Conservation (phyloP, 2,888 invertebrate genomes). For the Torymus texanus region DNA sequence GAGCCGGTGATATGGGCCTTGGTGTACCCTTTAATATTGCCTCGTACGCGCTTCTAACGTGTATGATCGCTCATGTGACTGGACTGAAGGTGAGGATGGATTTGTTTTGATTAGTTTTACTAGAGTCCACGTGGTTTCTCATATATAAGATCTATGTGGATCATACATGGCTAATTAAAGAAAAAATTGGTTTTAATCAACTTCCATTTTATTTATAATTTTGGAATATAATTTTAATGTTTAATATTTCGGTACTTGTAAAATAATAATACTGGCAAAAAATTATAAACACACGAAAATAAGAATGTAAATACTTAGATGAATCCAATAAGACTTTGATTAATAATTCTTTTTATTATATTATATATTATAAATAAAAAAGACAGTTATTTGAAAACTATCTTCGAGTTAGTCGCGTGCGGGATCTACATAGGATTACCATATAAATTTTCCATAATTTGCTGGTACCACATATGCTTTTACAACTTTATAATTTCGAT, state of each 20-base stretch:
- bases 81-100: constrained; percentile 81
- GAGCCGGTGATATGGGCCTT: constrained; percentile 97
- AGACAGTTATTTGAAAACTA: neutral
- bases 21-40: constrained; percentile 99
- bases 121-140: too few relatives aligned
- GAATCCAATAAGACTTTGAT: neutral
- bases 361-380: neutral
- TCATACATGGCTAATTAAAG: too few relatives aligned
- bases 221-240: neutral
- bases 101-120: too few relatives aligned
- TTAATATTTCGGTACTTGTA: too few relatives aligned
- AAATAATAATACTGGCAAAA: too few relatives aligned
- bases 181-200: neutral
- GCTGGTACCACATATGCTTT: too few relatives aligned
- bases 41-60: constrained; percentile 93
- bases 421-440: too few relatives aligned
- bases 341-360: neutral
- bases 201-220: neutral
- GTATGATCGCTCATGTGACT: constrained; percentile 97
- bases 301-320: neutral
- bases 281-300: neutral
- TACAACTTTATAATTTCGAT: neutral
- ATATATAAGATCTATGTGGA: too few relatives aligned
- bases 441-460: too few relatives aligned
- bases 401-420: too few relatives aligned